A percentile compares a stretch with the other conserved stretches of the same genome.
Conservation (phyloP, 2,888 invertebrate species). For the Tribolium freemani region DNA sequence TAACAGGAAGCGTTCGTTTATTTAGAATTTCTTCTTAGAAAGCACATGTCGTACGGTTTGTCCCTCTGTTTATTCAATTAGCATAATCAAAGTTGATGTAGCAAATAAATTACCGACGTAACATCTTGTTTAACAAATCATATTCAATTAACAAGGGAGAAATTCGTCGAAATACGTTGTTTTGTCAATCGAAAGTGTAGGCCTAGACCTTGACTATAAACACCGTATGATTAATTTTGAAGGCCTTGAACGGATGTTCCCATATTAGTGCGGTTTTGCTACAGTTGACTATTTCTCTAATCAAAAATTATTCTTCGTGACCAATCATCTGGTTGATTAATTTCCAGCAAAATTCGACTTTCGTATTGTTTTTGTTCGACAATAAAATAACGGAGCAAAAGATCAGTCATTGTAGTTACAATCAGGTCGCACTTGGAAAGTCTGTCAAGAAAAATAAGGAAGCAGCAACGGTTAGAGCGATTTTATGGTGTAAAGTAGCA, state of each 20-base stretch:
- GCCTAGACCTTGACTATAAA: constrained; percentile 25
- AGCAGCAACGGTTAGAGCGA: background rate
- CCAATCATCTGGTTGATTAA: background rate
- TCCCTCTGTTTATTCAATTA: background rate
- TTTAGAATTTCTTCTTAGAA: background rate
- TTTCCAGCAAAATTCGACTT: background rate
- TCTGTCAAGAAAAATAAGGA: background rate
- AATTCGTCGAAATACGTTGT: background rate
- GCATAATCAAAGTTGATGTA: background rate
- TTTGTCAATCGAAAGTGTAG: constrained; percentile 3
- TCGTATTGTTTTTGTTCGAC: background rate
- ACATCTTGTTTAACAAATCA: too few relatives aligned
- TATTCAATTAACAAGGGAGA: background rate
- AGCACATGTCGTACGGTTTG: background rate
- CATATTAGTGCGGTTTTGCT: constrained; percentile 26
- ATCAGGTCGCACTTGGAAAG: background rate
- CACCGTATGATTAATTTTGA: constrained; percentile 27
- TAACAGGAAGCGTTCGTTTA: background rate
- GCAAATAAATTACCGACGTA: background rate
- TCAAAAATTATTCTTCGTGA: background rate
- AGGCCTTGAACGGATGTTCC: constrained; percentile 33
- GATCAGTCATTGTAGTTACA: background rate
- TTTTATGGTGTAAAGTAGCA: background rate
- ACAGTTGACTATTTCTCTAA: constrained; percentile 6
- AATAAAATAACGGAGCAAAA: background rate